phyloP scores from a whole-genome alignment of 2,797 vertebrate species.

The Alectoris magna region DNA sequence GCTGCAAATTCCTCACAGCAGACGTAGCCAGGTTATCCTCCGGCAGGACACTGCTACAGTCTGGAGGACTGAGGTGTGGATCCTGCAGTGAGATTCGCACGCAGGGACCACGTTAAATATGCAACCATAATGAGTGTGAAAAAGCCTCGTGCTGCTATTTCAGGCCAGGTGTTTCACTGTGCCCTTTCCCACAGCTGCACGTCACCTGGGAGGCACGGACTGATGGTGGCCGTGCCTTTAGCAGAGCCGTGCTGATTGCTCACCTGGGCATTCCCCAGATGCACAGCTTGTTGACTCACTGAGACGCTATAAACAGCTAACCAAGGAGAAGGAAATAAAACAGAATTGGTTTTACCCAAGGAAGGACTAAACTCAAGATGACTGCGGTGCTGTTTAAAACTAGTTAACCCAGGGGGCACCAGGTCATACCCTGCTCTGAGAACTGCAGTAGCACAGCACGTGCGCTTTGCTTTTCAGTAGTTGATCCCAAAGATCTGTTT shows the following conservation, averaged over 20 bases:
- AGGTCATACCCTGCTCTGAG: background rate
- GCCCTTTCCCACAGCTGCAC: background rate
- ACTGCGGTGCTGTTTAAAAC: rapidly evolving
- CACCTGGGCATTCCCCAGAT: background rate
- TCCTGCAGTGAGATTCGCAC: background rate
- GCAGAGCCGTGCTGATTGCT: background rate
- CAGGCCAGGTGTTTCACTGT: background rate
- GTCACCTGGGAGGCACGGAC: background rate
- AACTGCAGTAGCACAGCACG: rapidly evolving
- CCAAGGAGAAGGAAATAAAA: background rate
- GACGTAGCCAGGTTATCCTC: rapidly evolving
- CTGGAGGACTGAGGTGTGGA: background rate
- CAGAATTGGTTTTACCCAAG: background rate
- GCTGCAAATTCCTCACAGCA: rapidly evolving
- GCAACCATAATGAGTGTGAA: background rate
- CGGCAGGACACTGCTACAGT: no score
- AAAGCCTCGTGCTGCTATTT: background rate
- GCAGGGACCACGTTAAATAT: background rate
- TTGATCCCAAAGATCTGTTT: background rate
- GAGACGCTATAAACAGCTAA: background rate
- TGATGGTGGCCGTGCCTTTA: background rate
- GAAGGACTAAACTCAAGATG: background rate
- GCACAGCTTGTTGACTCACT: background rate
- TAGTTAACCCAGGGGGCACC: background rate
- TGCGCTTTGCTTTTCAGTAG: background rate